Percentiles rank a stretch among this genome's conserved stretches.
Conservation (phyloP, 1,140 invertebrate genomes). For the Danaus melanippus region DNA sequence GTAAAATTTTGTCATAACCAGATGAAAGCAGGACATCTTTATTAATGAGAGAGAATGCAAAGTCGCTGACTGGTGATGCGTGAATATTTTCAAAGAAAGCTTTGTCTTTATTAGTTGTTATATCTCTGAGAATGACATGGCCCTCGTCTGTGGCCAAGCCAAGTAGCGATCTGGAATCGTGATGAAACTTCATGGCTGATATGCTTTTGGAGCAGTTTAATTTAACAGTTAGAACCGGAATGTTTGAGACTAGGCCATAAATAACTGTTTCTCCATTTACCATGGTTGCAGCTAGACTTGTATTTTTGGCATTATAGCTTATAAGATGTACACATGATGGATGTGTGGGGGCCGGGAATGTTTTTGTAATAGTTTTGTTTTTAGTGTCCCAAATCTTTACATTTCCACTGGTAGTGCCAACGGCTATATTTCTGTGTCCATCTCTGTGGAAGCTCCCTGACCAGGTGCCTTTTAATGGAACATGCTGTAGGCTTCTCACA, state of each 20-base stretch:
- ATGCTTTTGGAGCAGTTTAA: constrained; percentile 57
- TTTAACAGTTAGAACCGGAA: constrained; percentile 57
- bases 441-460: constrained; percentile 63
- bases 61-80: constrained; percentile 63
- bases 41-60: constrained; percentile 63
- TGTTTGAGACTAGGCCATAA: constrained; percentile 61
- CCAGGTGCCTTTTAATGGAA: constrained; percentile 60
- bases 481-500: constrained; percentile 57
- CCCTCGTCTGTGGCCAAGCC: constrained; percentile 67
- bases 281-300: constrained; percentile 58
- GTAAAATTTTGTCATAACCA: constrained; percentile 65
- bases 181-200: constrained; percentile 65
- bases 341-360: constrained; percentile 49
- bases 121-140: constrained; percentile 59
- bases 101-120: constrained; percentile 66
- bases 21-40: constrained; percentile 62
- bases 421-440: constrained; percentile 57
- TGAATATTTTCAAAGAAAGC: constrained; percentile 63
- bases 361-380: constrained; percentile 59
- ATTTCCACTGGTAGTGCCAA: constrained; percentile 61
- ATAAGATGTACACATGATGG: constrained; percentile 53
- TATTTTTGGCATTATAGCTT: constrained; percentile 69
- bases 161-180: constrained; percentile 56
- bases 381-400: constrained; percentile 69
- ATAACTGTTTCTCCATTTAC: constrained; percentile 66